These are phyloP conservation scores for Helicorthomorpha holstii DNA, from an alignment of 1,140 invertebrate species.

Conservation along the genomic window DNA sequence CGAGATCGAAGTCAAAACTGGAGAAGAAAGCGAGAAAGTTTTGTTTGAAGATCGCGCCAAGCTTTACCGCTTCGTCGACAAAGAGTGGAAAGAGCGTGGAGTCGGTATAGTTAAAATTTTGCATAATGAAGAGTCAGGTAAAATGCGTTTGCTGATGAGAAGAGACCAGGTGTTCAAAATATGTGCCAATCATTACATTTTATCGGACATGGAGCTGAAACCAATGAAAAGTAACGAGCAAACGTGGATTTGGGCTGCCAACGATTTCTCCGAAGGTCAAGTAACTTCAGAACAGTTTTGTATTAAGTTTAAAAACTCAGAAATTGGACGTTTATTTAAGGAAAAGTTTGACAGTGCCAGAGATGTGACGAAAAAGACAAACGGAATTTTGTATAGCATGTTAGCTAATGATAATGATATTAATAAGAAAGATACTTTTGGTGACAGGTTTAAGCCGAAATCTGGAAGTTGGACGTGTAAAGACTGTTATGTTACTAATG, in stretches of 20 bases:
- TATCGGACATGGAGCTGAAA: slow-evolving; percentile 47
- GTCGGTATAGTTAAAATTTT: slow-evolving; percentile 69
- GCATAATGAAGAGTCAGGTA: slow-evolving; percentile 44
- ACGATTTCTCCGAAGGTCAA: slow-evolving; percentile 72
- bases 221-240: slow-evolving; percentile 51
- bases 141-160: slow-evolving; percentile 60
- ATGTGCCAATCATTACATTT: slow-evolving; percentile 76
- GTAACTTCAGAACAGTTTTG: slow-evolving; percentile 60
- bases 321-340: slow-evolving; percentile 48
- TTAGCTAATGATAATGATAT: too few relatives aligned
- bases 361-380: too few relatives aligned
- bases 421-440: too few relatives aligned
- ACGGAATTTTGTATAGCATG: too few relatives aligned
- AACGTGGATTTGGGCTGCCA: slow-evolving; percentile 63
- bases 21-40: slow-evolving; percentile 58
- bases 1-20: slow-evolving; percentile 56
- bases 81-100: slow-evolving; percentile 85
- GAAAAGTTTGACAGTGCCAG: slow-evolving; percentile 35
- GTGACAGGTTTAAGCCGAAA: slow-evolving; percentile 25
- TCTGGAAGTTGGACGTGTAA: slow-evolving; percentile 25
- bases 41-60: slow-evolving; percentile 43
- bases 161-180: slow-evolving; percentile 60
- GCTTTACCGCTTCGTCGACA: slow-evolving; percentile 49
- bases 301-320: slow-evolving; percentile 57
- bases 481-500: slow-evolving; percentile 22